phyloP scores from a whole-genome alignment of 2,888 invertebrate species.

The Diloba caeruleocephala region DNA sequence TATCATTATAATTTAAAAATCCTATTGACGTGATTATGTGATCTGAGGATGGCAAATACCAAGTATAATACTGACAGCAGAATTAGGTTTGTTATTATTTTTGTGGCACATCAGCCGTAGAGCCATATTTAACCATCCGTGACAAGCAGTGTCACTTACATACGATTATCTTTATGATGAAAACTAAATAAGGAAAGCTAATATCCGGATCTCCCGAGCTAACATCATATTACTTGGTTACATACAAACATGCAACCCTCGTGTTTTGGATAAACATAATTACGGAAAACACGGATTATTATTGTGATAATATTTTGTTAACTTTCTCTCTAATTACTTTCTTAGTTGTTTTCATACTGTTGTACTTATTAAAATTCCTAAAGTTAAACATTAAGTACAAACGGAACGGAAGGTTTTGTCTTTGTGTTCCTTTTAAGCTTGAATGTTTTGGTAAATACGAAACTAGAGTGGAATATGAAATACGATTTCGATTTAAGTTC shows the following conservation, averaged over 20 bases:
- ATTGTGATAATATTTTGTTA: conserved; percentile 48
- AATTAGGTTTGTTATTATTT: conserved; percentile 23
- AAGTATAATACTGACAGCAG: conserved; percentile 25
- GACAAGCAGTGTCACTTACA: conserved; percentile 13
- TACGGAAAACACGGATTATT: conserved; percentile 39
- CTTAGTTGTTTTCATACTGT: conserved; percentile 43
- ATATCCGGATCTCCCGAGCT: conserved; percentile 35
- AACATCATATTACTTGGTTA: conserved; percentile 32
- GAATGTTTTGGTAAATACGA: conserved; percentile 32
- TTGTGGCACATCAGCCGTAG: conserved; percentile 21
- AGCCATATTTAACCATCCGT: conserved; percentile 21
- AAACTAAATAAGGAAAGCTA: conserved; percentile 44
- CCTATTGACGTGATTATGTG: conserved; percentile 3
- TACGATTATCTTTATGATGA: conserved; percentile 34
- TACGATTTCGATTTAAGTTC: conserved; percentile 35
- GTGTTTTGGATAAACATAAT: conserved; percentile 46
- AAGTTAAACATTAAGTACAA: conserved; percentile 49
- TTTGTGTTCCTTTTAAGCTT: conserved; percentile 32
- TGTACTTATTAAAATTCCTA: conserved; percentile 48
- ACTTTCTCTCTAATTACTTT: conserved; percentile 47
- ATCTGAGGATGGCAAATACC: conserved; percentile 26
- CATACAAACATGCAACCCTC: conserved; percentile 12
- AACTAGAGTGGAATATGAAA: conserved; percentile 34
- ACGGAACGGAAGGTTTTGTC: conserved; percentile 32
- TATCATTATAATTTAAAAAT: conserved; percentile 1